phyloP scores from a whole-genome alignment of 2,113 vertebrate species.

The Tragelaphus scriptus region DNA sequence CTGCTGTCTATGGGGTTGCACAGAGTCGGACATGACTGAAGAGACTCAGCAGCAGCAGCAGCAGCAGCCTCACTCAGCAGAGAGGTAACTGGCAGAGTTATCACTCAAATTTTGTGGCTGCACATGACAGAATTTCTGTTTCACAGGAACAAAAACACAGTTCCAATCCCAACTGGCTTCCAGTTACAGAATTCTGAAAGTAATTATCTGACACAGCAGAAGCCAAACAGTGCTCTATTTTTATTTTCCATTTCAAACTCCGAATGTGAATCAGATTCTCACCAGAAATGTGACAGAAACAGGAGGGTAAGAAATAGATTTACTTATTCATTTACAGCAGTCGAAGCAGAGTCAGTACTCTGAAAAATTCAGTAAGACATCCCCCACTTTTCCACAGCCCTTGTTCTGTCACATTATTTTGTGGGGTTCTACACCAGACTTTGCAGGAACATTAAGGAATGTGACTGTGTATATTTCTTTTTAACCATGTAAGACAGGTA shows the following conservation, averaged over 20 bases:
- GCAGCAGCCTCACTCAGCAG: not conserved
- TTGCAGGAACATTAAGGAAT: not conserved
- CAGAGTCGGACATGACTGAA: not conserved
- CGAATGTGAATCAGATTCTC: constrained; percentile 56
- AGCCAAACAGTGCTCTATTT: constrained; percentile 56
- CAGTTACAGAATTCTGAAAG: constrained; percentile 60
- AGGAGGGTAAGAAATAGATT: constrained; percentile 38
- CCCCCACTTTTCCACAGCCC: not conserved
- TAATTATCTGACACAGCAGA: constrained; percentile 70
- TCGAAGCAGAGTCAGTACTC: not conserved
- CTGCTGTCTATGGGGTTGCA: not conserved
- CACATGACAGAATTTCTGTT: constrained; percentile 43
- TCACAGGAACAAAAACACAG: constrained; percentile 45
- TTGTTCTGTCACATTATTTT: not conserved
- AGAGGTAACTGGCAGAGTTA: not conserved
- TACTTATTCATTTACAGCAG: constrained; percentile 36
- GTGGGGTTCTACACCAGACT: not conserved
- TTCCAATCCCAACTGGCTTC: constrained; percentile 21
- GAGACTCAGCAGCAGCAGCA: not conserved
- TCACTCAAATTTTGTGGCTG: not conserved
- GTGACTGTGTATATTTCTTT: not conserved
- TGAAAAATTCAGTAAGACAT: not conserved
- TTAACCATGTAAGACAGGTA: not conserved
- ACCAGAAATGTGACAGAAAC: constrained; percentile 49
- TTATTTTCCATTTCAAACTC: constrained; percentile 54